phyloP scores from a whole-genome alignment of 2,888 invertebrate species.

The Petrolisthes manimaculis region DNA sequence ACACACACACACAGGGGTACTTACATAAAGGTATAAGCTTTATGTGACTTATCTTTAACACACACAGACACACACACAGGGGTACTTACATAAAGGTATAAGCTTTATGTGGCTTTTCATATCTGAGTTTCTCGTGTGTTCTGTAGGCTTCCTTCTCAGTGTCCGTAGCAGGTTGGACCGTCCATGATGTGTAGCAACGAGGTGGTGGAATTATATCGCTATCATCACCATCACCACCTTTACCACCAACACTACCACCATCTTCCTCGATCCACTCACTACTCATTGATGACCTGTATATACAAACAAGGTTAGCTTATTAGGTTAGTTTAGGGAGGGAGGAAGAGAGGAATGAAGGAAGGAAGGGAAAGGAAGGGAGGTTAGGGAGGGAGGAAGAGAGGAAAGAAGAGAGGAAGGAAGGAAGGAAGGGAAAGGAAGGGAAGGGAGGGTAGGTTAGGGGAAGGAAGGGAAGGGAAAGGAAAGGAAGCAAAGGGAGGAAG shows the following conservation, averaged over 20 bases:
- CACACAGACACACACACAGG: background rate
- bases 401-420: background rate
- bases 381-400: too few species aligned
- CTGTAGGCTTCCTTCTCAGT: constrained; percentile 76
- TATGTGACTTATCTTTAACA: constrained; percentile 85
- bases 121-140: constrained; percentile 80
- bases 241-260: constrained; percentile 68
- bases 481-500: background rate
- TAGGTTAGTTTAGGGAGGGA: background rate
- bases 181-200: constrained; percentile 84
- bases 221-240: constrained; percentile 68
- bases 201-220: constrained; percentile 69
- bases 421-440: background rate
- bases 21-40: constrained; percentile 85
- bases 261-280: constrained; percentile 57
- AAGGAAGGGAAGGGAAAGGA: background rate
- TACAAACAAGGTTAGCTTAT: background rate
- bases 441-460: background rate
- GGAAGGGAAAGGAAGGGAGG: background rate
- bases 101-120: constrained; percentile 89
- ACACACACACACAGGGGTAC: background rate
- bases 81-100: constrained; percentile 80
- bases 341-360: background rate
- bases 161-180: constrained; percentile 82
- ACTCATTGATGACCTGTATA: constrained; percentile 44